Conservation (phyloP, 64 coral and sea anemone species). For the Cladopsammia gracilis region DNA sequence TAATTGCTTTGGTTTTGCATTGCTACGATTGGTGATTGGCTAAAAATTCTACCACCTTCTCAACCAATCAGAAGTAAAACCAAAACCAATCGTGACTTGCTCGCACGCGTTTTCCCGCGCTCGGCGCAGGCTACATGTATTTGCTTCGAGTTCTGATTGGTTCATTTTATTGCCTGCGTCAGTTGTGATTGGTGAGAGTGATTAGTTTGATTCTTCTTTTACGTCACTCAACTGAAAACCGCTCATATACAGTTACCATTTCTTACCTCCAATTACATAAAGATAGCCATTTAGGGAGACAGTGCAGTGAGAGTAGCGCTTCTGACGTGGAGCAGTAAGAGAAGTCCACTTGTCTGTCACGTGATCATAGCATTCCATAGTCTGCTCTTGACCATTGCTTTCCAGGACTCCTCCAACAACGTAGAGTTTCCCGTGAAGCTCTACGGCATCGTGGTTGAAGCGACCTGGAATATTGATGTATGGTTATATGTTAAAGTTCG, state of each 20-base stretch:
- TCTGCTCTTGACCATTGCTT: constrained; percentile 42
- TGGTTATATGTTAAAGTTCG: background rate
- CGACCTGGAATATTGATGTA: constrained; percentile 44
- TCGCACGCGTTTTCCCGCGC: no score
- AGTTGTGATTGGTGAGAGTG: no score
- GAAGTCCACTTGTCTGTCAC: constrained; percentile 59
- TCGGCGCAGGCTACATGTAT: no score
- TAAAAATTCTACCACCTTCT: no score
- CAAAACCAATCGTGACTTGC: no score
- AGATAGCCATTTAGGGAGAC: constrained; percentile 75
- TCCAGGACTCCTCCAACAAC: constrained; percentile 75
- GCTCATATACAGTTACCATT: background rate
- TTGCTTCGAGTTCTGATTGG: no score
- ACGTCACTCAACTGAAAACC: background rate
- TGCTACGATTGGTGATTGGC: no score
- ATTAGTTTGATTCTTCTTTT: no score
- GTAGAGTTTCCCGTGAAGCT: constrained; percentile 76
- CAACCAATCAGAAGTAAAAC: no score
- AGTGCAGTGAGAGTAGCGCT: constrained; percentile 71
- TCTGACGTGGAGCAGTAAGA: constrained; percentile 66
- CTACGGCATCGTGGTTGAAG: constrained; percentile 75
- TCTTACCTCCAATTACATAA: constrained; percentile 90
- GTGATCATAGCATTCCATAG: constrained; percentile 80
- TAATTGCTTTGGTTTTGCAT: no score
- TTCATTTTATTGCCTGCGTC: no score